Evolutionary conservation across 2,113 vertebrate species (phyloP).

Genomic region (Fukomys damarensis): DNA sequence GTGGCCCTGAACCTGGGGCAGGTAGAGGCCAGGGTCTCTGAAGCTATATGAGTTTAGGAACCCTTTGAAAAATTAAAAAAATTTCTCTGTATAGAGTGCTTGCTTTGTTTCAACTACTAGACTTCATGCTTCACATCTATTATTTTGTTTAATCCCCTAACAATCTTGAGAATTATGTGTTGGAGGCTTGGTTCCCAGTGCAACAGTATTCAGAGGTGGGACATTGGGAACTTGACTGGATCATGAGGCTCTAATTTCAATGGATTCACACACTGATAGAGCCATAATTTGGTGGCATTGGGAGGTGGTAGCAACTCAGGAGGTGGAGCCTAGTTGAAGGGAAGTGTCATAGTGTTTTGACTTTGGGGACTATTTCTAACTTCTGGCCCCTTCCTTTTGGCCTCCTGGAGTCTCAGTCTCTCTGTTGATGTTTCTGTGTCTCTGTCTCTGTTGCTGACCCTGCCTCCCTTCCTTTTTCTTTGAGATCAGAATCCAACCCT

Average conservation of each 20-base stretch:
- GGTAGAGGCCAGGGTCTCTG: not conserved
- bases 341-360: not conserved
- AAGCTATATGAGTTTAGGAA: not conserved
- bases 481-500: not conserved
- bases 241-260: not conserved
- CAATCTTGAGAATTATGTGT: not conserved
- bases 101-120: slow-evolving; percentile 1
- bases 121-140: not conserved
- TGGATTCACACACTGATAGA: not conserved
- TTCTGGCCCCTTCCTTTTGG: not conserved
- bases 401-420: not conserved
- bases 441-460: not conserved
- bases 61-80: not conserved
- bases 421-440: not conserved
- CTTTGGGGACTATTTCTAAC: not conserved
- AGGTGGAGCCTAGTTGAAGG: not conserved
- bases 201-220: not conserved
- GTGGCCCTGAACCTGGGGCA: not conserved
- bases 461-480: not conserved
- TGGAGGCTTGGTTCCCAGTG: not conserved
- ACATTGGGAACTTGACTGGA: not conserved
- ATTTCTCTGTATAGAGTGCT: not conserved
- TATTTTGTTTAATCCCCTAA: slow-evolving; percentile 10
- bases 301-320: not conserved
- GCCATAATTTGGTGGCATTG: not conserved